Conservation (phyloP, 2,888 invertebrate genomes). For the Dasysyrphus tricinctus region DNA sequence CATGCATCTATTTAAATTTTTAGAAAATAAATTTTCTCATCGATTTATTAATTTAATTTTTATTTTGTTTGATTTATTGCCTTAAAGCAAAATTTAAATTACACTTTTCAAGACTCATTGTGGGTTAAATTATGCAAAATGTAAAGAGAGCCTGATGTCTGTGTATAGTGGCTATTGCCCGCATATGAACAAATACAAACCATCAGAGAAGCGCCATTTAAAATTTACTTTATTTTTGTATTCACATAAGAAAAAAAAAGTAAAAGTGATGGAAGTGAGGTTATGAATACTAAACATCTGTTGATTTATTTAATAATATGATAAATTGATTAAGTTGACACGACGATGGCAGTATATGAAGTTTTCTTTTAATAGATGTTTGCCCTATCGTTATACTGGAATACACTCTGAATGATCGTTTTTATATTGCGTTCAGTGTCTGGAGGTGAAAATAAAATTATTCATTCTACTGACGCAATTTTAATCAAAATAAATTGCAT, state of each 20-base stretch:
- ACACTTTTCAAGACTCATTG: conserved; percentile 23
- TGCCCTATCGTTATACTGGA: not conserved
- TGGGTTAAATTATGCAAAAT: conserved; percentile 48
- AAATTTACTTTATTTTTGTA: conserved; percentile 49
- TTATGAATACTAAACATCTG: conserved; percentile 40
- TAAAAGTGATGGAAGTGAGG: conserved; percentile 55
- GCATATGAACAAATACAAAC: not conserved
- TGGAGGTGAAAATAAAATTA: not conserved
- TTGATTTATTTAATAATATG: not conserved
- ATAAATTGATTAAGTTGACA: conserved; percentile 16
- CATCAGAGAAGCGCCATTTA: conserved; percentile 50
- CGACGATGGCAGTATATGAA: conserved; percentile 5
- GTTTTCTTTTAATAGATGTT: conserved; percentile 13
- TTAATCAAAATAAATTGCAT: not conserved
- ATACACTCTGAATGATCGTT: not conserved
- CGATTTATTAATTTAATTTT: not conserved
- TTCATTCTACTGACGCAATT: not conserved
- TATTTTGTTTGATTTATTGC: conserved; percentile 17
- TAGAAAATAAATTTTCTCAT: conserved; percentile 25
- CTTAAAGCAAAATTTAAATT: not conserved
- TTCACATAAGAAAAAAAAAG: conserved; percentile 22
- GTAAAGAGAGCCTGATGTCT: not conserved
- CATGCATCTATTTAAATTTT: not conserved
- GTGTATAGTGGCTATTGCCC: not conserved
- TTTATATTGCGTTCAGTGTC: not conserved